Base-by-base conservation (phyloP, 1,140 invertebrate genomes). In the Ooceraea biroi region DNA sequence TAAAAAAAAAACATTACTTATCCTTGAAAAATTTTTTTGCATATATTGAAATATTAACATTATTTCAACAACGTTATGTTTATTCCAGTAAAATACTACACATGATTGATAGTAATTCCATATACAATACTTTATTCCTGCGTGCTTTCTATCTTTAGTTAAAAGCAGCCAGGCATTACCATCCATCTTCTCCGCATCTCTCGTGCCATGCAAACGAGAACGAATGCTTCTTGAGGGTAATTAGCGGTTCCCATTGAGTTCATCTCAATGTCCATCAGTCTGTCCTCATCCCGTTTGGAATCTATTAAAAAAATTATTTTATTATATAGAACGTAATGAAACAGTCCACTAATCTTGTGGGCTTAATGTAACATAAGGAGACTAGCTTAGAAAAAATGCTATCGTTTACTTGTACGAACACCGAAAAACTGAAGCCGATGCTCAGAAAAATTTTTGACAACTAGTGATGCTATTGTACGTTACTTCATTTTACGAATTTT, bases 301-400 rank as follows among this genome's bases (percentile, higher is more conserved):
- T 93, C 93, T 93, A 91, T 88, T 71, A 91, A 92, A 93, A 92
- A 92, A 83, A 90, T 85, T 83, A 69, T 86, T 90, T 93, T 91
- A 93, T 88, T 90, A 78, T 82, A 78, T 50, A 65, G 63, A 60
- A 65, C 57, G 61, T 83, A 85, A 55, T 55, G 1, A 77, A 0
- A 46, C 14, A 60, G 36, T 50, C 58, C 22, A 80, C 22, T 69
- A 80, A 55, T 55, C 7, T 36, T 5, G 36, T 69, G 22, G 41
- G 36, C 17, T 77, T 77, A 52, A 65, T n/a, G 4, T 19, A 52
- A 12, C n/a, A n/a, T 44, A 78, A n/a, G 55, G 12, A 57, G 41
- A 69, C 27, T 78, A 78, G 5, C 50, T 80, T 80, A 22, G 52
- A n/a, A n/a, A n/a, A n/a, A 27, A 11, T 48, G 52, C 46, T 71